These are phyloP conservation scores for Chlorodrepanis virens DNA, from an alignment of 2,113 vertebrate species.

Conservation along the genomic window DNA sequence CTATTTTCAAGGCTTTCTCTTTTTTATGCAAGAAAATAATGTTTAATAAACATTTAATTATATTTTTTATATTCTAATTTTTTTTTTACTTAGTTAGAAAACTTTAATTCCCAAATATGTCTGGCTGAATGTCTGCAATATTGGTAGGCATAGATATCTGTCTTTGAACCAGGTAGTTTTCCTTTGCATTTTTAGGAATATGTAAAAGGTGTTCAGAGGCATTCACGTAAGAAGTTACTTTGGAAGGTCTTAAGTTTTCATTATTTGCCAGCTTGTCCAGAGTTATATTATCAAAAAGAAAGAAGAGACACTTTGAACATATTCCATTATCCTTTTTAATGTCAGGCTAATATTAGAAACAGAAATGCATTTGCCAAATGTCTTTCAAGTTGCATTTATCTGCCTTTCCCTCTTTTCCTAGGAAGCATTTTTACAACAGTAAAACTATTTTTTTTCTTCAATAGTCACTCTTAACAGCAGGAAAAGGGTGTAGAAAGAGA, in stretches of 20 bases:
- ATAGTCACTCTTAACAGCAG: neutral
- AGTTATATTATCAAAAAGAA: neutral
- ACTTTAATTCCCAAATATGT: neutral
- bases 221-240: neutral
- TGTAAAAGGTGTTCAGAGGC: neutral
- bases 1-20: neutral
- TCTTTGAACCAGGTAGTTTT: neutral
- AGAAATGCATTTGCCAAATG: conserved; percentile 15
- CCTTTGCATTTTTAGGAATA: neutral
- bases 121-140: neutral
- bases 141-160: neutral
- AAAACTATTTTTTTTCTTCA: neutral
- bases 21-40: neutral
- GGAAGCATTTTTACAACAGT: neutral
- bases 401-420: neutral
- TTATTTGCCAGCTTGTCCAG: neutral
- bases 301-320: neutral
- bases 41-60: neutral
- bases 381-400: conserved; percentile 14
- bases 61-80: neutral
- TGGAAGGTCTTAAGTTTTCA: neutral
- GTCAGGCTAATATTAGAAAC: neutral
- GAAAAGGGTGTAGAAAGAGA: neutral
- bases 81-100: neutral
- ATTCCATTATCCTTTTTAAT: conserved; percentile 8